A percentile compares a stretch with the other conserved stretches of the same genome.
Evolutionary conservation across 1,140 invertebrate genomes (phyloP).

Genomic region (Zaprionus gabonicus): DNA sequence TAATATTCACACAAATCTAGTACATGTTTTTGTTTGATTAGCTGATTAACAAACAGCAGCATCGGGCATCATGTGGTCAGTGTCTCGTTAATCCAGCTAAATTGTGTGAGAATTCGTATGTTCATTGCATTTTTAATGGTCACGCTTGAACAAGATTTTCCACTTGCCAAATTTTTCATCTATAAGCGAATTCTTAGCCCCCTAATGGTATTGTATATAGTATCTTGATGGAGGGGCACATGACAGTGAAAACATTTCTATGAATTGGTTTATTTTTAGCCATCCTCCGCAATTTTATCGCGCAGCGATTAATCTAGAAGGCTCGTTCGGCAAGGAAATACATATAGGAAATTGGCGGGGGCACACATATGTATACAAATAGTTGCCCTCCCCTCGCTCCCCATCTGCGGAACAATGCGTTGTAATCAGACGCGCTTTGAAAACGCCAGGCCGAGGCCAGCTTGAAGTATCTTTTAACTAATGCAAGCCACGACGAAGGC

Average conservation of each 20-base stretch:
- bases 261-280: constrained; percentile 59
- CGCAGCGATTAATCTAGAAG: constrained; percentile 44
- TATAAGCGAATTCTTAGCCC: background rate
- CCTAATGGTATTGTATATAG: background rate
- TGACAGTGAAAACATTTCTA: constrained; percentile 63
- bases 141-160: background rate
- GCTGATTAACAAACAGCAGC: background rate
- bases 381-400: constrained; percentile 1
- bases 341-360: background rate
- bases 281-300: constrained; percentile 52
- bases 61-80: background rate
- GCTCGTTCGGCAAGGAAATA: background rate
- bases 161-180: constrained; percentile 1
- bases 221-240: constrained; percentile 42
- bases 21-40: background rate
- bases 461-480: constrained; percentile 18
- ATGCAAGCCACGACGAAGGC: constrained; percentile 46
- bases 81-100: background rate
- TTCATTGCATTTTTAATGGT: background rate
- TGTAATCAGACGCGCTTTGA: constrained; percentile 14
- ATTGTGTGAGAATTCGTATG: background rate
- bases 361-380: background rate
- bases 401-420: background rate
- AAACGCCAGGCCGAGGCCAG: constrained; percentile 44
- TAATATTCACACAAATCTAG: background rate